phyloP scores from a whole-genome alignment of 1,140 invertebrate genomes.

The Heterodera carotae region DNA sequence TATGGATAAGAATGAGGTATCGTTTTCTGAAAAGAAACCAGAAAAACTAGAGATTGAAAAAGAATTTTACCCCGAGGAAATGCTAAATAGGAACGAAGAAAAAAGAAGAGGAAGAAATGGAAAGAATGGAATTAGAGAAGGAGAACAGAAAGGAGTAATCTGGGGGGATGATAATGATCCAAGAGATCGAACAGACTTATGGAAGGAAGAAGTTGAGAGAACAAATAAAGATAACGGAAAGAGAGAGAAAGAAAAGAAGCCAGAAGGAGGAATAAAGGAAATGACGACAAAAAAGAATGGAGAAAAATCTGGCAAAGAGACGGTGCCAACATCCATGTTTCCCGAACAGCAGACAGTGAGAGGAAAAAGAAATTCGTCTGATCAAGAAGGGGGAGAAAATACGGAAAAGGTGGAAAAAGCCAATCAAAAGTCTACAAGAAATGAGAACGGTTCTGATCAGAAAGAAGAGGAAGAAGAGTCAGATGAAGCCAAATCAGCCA shows the following conservation, averaged over 20 bases:
- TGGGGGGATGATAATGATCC: background rate
- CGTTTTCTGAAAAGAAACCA: background rate
- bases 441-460: background rate
- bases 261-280: background rate
- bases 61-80: constrained; percentile 1
- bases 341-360: background rate
- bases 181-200: background rate
- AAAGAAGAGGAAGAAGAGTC: background rate
- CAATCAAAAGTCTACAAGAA: background rate
- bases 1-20: background rate
- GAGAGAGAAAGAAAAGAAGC: constrained; percentile 16
- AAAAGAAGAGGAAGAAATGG: background rate
- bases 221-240: constrained; percentile 16
- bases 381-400: constrained; percentile 19
- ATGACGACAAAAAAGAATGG: background rate
- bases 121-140: background rate
- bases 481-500: background rate
- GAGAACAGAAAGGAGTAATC: background rate
- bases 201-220: background rate
- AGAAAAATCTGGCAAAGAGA: background rate
- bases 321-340: too few relatives aligned
- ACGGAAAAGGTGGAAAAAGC: too few relatives aligned
- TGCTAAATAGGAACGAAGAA: constrained; percentile 2
- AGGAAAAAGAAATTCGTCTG: constrained; percentile 3
- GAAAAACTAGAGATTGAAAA: background rate